phyloP scores from a whole-genome alignment of 2,113 vertebrate species.

The Apus apus region DNA sequence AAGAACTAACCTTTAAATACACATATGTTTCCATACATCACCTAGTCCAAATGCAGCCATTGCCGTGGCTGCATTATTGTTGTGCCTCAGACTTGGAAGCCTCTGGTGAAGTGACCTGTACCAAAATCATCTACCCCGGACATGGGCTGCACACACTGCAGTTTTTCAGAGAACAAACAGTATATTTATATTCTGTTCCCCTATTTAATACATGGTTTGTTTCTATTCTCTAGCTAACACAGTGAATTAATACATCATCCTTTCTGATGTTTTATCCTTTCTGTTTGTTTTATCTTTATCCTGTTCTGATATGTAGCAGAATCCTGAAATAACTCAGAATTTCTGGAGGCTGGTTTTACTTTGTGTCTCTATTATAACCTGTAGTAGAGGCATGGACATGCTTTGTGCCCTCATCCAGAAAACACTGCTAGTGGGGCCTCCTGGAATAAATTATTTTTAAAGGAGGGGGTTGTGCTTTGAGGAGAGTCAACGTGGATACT shows the following conservation, averaged over 20 bases:
- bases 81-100: not conserved
- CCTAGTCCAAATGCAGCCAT: no score
- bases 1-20: not conserved
- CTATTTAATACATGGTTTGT: not conserved
- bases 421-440: not conserved
- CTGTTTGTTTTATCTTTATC: not conserved
- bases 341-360: not conserved
- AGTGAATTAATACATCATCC: not conserved
- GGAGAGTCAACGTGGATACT: not conserved
- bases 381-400: not conserved
- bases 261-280: no score
- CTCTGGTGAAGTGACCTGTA: not conserved
- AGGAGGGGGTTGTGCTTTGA: not conserved
- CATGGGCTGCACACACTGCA: not conserved
- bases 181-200: not conserved
- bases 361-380: not conserved
- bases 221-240: not conserved
- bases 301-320: not conserved
- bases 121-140: not conserved
- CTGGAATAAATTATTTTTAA: not conserved
- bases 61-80: not conserved
- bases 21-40: rapidly evolving
- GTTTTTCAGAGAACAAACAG: not conserved
- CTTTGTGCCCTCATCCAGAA: not conserved
- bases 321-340: not conserved